phyloP scores from a whole-genome alignment of 2,797 vertebrate species.

The Cossypha niveicapilla region DNA sequence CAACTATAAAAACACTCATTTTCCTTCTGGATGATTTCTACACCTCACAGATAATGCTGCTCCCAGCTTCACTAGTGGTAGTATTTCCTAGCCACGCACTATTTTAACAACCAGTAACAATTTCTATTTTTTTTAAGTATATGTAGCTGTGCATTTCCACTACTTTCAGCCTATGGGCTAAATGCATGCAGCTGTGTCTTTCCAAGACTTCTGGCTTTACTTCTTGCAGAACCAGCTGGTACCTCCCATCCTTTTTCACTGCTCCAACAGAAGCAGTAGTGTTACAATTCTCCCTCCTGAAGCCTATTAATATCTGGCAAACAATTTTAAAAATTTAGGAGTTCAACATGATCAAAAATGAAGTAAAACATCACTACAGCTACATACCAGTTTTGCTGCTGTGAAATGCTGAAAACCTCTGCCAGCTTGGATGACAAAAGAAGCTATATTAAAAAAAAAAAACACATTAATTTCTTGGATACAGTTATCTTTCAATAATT shows the following conservation, averaged over 20 bases:
- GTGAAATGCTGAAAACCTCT: slow-evolving; percentile 77
- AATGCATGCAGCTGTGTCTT: not conserved
- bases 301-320: not conserved
- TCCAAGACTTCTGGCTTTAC: not conserved
- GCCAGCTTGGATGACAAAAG: slow-evolving; percentile 79
- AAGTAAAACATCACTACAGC: not conserved
- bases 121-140: not conserved
- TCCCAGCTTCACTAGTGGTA: not conserved
- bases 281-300: not conserved
- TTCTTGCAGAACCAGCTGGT: not conserved
- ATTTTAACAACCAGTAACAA: not conserved
- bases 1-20: not conserved
- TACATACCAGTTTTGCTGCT: slow-evolving; percentile 80
- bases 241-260: not conserved
- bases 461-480: not conserved
- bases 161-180: not conserved
- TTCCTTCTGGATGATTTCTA: not conserved
- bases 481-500: not conserved
- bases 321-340: not conserved
- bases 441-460: slow-evolving; percentile 57
- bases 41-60: not conserved
- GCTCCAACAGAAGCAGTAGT: not conserved
- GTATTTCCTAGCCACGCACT: not conserved
- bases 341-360: not conserved
- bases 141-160: not conserved